These are phyloP conservation scores for Copsychus sechellarum DNA, from an alignment of 2,113 vertebrate genomes.

Conservation along the genomic window DNA sequence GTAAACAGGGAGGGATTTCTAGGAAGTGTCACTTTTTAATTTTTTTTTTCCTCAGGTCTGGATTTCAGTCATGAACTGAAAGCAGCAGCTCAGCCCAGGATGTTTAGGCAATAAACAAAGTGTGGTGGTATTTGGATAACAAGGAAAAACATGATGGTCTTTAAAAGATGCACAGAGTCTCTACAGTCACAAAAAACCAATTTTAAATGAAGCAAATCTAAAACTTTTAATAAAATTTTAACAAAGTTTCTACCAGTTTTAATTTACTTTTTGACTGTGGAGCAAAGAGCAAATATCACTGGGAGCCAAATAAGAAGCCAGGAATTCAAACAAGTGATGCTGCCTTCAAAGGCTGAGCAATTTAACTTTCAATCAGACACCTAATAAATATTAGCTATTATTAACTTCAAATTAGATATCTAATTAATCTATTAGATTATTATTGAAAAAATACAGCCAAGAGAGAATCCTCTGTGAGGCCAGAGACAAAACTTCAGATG, in stretches of 20 bases:
- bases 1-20: background rate
- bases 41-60: background rate
- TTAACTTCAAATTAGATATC: background rate
- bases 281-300: background rate
- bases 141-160: background rate
- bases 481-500: background rate
- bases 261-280: background rate
- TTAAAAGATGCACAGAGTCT: background rate
- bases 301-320: background rate
- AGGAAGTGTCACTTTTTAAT: background rate
- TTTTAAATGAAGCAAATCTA: background rate
- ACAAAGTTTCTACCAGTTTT: background rate
- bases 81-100: background rate
- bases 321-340: background rate
- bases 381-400: background rate
- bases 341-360: background rate
- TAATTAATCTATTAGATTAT: background rate
- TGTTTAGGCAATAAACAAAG: background rate
- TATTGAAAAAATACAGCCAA: accelerated
- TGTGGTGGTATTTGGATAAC: background rate
- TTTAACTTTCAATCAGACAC: background rate
- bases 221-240: background rate
- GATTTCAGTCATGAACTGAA: background rate
- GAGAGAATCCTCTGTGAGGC: background rate
- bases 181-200: background rate